Base-by-base conservation (phyloP, 1,140 invertebrate species). In the Panagrolaimus sp. region DNA sequence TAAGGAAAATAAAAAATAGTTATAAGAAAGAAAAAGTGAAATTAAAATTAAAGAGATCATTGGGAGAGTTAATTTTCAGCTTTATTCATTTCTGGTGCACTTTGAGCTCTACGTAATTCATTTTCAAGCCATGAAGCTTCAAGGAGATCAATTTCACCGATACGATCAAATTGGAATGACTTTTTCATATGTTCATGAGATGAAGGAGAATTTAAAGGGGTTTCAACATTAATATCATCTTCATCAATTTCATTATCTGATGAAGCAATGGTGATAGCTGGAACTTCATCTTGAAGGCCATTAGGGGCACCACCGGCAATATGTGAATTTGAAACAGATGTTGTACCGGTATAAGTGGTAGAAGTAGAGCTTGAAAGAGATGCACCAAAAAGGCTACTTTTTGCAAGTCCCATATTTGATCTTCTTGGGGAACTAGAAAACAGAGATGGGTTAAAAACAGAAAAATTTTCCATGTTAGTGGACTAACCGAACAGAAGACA, bases 161-260 rank as follows among this genome's bases (percentile, higher is more conserved):
- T 68, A n/a, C 73, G 75, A 43, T 72, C 71, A 43, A 75, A 75
- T 46, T 73, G 68, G 53, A 71, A 75, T 42, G 48, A 20, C 14
- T 71, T 38, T 68, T 66, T 44, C n/a, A 42, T 0, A 31, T 38
- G 16, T 14, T n/a, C n/a, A 13, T 68, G 67, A 44, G 31, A 62
- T 14, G 27, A 63, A 67, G 64, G 43, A 5, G 27, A 31, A 16
- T 66, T 47, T 13, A 66, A 20, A 27, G 23, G 65, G 1, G 43
- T 42, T 14, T 43, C 46, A 25, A 25, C 31, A 13, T 46, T n/a
- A 5, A 46, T n/a, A 20, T 63, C 25, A 11, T 62, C 45, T 20
- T 51, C 65, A 57, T 57, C 51, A 27, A n/a, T 47, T 48, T 27
- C 25, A 44, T 47, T 25, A 42, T 27, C 23, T 14, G 25, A 25